These are phyloP conservation scores for Matsumyia berberina DNA, from an alignment of 2,888 invertebrate genomes.

Conservation along the genomic window DNA sequence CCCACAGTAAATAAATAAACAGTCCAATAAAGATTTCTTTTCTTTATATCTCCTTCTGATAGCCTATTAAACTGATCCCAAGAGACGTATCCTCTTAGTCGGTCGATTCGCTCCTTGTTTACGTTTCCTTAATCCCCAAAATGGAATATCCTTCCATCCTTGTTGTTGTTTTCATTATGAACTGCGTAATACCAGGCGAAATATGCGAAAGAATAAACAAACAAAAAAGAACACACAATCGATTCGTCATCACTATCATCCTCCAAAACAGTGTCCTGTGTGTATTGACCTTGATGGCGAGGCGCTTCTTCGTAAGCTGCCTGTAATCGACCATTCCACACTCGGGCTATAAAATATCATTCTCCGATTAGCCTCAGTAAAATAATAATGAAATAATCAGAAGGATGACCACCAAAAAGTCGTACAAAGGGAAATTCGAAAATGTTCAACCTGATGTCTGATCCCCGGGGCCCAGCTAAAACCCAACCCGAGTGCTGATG, in stretches of 20 bases:
- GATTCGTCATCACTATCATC: conserved; percentile 9
- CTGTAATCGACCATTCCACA: conserved; percentile 5
- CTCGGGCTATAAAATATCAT: conserved; percentile 14
- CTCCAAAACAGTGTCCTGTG: neutral
- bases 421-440: neutral
- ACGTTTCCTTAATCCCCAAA: conserved; percentile 12
- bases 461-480: conserved; percentile 18
- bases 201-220: neutral
- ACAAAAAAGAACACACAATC: conserved; percentile 9
- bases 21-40: conserved; percentile 25
- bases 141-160: conserved; percentile 11
- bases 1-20: conserved; percentile 26
- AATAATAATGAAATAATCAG: conserved; percentile 33
- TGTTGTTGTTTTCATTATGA: conserved; percentile 12
- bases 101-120: neutral
- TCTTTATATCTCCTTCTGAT: conserved; percentile 20
- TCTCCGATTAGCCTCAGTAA: conserved; percentile 24
- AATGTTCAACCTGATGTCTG: conserved; percentile 30
- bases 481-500: conserved; percentile 2
- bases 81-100: conserved; percentile 14
- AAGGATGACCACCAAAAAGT: neutral
- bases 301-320: neutral
- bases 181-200: neutral
- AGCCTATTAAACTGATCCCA: conserved; percentile 31
- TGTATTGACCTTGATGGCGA: conserved; percentile 16